These are phyloP conservation scores for Ascaphus truei DNA, from an alignment of 2,113 vertebrate species.

Conservation along the genomic window DNA sequence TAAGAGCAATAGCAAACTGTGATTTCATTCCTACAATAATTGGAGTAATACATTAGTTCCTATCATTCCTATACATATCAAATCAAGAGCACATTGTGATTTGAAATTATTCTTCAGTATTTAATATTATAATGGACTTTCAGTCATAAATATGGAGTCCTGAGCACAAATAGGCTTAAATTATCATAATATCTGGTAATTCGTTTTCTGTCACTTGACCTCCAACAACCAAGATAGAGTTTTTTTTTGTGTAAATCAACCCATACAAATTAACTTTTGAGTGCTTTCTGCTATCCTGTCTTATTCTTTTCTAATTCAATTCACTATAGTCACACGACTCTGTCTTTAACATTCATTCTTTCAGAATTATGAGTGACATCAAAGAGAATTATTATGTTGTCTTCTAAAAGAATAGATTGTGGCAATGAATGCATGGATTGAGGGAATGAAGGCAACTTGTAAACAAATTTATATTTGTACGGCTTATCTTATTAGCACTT, in stretches of 20 bases:
- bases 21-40: no score
- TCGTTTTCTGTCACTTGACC: conserved; percentile 42
- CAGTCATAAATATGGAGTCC: no score
- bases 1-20: no score
- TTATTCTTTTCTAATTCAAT: conserved; percentile 60
- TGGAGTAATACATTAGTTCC: no score
- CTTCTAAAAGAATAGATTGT: conserved; percentile 58
- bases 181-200: no score
- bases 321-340: conserved; percentile 47
- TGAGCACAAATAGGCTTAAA: no score
- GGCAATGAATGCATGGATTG: conserved; percentile 69
- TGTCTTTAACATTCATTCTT: conserved; percentile 56
- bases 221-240: no score
- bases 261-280: conserved; percentile 42
- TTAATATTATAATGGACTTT: no score
- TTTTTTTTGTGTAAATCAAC: conserved; percentile 46
- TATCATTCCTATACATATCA: no score
- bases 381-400: conserved; percentile 63
- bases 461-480: conserved; percentile 75
- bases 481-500: conserved; percentile 69
- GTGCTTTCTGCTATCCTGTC: conserved; percentile 54
- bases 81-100: no score
- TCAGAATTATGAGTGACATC: conserved; percentile 67
- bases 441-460: conserved; percentile 65
- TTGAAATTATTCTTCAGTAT: no score